A percentile compares a stretch with the other conserved stretches of the same genome.
These are phyloP conservation scores for Nixonia krombeini DNA, from an alignment of 1,140 invertebrate species.

Conservation along the genomic window DNA sequence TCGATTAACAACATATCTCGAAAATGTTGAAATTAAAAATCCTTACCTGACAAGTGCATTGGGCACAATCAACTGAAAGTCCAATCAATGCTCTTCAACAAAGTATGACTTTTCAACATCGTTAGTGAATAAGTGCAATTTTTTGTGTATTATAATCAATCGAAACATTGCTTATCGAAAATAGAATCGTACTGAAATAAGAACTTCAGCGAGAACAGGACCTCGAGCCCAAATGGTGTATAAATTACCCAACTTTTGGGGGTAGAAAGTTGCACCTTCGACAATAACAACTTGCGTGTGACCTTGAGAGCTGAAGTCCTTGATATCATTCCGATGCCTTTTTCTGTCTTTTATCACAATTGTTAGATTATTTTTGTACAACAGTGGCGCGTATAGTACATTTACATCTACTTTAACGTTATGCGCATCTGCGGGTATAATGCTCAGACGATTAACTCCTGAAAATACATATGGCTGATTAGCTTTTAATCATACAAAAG, in stretches of 20 bases:
- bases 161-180: too few species aligned
- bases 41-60: conserved; percentile 42
- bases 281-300: conserved; percentile 57
- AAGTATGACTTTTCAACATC: too few species aligned
- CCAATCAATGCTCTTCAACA: too few species aligned
- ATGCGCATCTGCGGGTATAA: conserved; percentile 65
- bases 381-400: conserved; percentile 35
- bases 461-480: conserved; percentile 21
- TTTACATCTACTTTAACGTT: conserved; percentile 65
- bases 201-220: conserved; percentile 73
- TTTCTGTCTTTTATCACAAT: conserved; percentile 57
- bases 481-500: too few species aligned
- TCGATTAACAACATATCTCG: conserved; percentile 60
- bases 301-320: conserved; percentile 50
- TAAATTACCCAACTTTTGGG: conserved; percentile 65
- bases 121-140: too few species aligned
- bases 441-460: conserved; percentile 73
- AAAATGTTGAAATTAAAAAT: conserved; percentile 52
- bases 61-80: conserved; percentile 47
- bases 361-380: conserved; percentile 46
- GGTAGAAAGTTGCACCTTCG: conserved; percentile 73
- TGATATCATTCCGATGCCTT: conserved; percentile 56
- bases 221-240: conserved; percentile 74
- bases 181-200: conserved; percentile 77
- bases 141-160: too few species aligned